Conservation (phyloP, 2,888 invertebrate species). For the Steinernema carpocapsae region DNA sequence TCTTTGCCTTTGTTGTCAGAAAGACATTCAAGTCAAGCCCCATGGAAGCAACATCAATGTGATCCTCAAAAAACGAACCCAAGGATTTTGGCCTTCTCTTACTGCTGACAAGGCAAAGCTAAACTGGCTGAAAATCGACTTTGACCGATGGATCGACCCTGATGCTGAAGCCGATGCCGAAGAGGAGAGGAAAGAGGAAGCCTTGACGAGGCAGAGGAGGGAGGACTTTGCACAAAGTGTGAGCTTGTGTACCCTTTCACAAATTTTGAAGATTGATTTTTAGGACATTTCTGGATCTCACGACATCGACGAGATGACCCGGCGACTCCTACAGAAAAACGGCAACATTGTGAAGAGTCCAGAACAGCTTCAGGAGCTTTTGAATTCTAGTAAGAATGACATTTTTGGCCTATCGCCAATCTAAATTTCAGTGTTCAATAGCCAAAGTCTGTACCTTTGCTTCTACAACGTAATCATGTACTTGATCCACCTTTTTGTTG, state of each 20-base stretch:
- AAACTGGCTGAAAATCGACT: slow-evolving; percentile 71
- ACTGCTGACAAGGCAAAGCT: slow-evolving; percentile 64
- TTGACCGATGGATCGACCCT: slow-evolving; percentile 68
- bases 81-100: slow-evolving; percentile 70
- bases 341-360: neutral
- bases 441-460: slow-evolving; percentile 66
- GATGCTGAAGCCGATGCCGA: slow-evolving; percentile 51
- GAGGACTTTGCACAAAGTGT: neutral
- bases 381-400: too few species aligned
- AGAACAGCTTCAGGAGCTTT: too few species aligned
- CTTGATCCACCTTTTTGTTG: slow-evolving; percentile 67
- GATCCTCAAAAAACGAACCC: neutral
- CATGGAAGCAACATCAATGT: slow-evolving; percentile 1
- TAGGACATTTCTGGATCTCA: neutral
- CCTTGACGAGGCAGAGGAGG: neutral
- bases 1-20: neutral
- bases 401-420: neutral
- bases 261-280: neutral
- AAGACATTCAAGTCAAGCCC: neutral
- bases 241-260: neutral
- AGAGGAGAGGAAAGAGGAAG: too few species aligned
- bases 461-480: slow-evolving; percentile 70
- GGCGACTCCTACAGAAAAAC: slow-evolving; percentile 13
- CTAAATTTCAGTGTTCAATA: neutral
- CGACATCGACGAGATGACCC: slow-evolving; percentile 23